Percentiles rank a stretch among this genome's conserved stretches.
Conservation (phyloP, 2,888 invertebrate genomes). For the Diadegma fenestrale region DNA sequence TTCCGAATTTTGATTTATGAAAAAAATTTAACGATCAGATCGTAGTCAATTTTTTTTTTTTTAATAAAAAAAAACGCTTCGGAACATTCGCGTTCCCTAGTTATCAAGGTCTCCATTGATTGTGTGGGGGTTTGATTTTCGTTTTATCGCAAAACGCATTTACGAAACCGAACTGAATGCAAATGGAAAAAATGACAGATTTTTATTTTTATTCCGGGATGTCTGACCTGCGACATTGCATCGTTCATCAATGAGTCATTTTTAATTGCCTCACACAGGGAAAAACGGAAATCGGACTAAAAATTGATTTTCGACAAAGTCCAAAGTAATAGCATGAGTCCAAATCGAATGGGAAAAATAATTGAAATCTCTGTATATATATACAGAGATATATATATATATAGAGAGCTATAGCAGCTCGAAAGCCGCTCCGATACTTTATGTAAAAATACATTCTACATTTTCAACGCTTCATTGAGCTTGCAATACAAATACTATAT, state of each 20-base stretch:
- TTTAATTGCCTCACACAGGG: background rate
- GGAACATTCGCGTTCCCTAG: background rate
- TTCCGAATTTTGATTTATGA: background rate
- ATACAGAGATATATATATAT: too few relatives aligned
- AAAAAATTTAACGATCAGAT: background rate
- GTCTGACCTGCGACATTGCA: background rate
- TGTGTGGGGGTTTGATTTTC: background rate
- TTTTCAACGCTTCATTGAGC: background rate
- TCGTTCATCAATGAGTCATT: background rate
- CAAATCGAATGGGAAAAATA: slow-evolving; percentile 4
- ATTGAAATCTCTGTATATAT: background rate
- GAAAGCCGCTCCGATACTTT: background rate
- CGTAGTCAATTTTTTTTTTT: background rate
- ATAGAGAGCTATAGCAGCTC: too few relatives aligned
- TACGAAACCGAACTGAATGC: background rate
- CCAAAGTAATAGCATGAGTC: background rate
- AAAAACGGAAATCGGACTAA: background rate
- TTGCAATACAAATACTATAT: background rate
- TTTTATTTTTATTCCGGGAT: background rate
- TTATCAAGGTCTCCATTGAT: background rate
- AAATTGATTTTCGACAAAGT: background rate
- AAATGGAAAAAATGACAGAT: background rate
- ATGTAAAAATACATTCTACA: background rate
- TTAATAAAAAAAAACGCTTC: background rate
- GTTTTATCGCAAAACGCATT: background rate